phyloP scores from a whole-genome alignment of 2,888 invertebrate species.

The Chirona hameri region DNA sequence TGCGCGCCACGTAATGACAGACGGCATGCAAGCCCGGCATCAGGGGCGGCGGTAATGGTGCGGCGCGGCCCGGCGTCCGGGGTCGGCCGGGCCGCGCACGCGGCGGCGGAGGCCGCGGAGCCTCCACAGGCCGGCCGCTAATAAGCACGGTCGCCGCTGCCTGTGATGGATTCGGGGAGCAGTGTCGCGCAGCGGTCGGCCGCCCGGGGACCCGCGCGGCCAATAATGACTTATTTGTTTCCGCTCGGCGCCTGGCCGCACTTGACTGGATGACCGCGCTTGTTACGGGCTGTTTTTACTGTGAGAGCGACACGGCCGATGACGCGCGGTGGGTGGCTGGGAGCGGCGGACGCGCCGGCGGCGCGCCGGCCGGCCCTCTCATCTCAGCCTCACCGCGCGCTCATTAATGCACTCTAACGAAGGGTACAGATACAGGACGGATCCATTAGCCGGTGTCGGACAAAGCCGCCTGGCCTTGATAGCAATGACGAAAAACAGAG shows the following conservation, averaged over 20 bases:
- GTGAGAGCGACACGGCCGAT: background rate
- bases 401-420: conserved; percentile 12
- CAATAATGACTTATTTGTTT: conserved; percentile 28
- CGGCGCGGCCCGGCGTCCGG: background rate
- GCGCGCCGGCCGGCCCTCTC: background rate
- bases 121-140: background rate
- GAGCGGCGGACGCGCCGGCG: background rate
- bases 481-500: conserved; percentile 14
- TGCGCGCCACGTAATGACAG: background rate
- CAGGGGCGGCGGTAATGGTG: background rate
- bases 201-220: background rate
- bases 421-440: conserved; percentile 10
- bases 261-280: background rate
- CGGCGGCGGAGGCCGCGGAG: background rate
- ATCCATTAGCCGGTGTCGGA: background rate
- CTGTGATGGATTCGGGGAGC: background rate
- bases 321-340: background rate
- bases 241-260: background rate
- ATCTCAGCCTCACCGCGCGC: background rate
- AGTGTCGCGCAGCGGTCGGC: background rate
- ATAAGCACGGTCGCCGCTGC: conserved; percentile 4
- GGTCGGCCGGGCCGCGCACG: background rate
- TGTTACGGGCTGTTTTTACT: background rate
- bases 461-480: conserved; percentile 9
- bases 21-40: conserved; percentile 7